Base-by-base conservation (phyloP, 2,113 vertebrate species). In the Paedocypris sp. region DNA sequence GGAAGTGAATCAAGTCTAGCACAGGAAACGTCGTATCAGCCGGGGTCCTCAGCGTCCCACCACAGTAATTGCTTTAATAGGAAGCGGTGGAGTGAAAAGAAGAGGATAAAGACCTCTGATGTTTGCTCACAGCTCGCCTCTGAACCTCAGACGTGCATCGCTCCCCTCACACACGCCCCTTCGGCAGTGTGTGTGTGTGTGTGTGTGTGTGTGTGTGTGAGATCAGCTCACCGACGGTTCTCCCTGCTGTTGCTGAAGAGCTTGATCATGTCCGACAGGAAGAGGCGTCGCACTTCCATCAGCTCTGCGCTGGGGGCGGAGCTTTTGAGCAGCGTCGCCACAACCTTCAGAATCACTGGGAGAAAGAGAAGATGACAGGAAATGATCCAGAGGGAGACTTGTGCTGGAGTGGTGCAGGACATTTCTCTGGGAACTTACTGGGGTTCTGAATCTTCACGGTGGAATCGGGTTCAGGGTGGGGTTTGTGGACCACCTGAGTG, bases 381-480 rank as follows among this genome's bases (percentile, higher is more conserved):
- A 12, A 57, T 4, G 35, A n/a, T 15, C 29, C 15, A 19, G 12
- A 32, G 11, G 3, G 3, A 19, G 6, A 25, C 29, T 6, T 3
- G 26, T 16, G 4, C 32, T 36, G 5, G 47, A 13, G 38, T 6
- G 11, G 50, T 35, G 38, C 2, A 2, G 4, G 8, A 13, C n/a
- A n/a, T n/a, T 8, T 16, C 32, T 22, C 4, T 28, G 3, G 16
- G 6, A 67, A 78, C 95, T 91, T 80, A 99, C 95, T 99, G 74
- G 95, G 95, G 79, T 99, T 99, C 76, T 99, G 94, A 76, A 99
- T 99, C 85, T 99, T 99, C 81, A 99, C 89, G 3, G 93, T 92
- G n/a, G 94, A 96, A 75, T 99, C 95, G 3, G 95, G 94, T 60
- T 99, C 95, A 18, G 93, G 94, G 66, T 99, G 95, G 0, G 94